Percentiles rank a stretch among this genome's conserved stretches.
Evolutionary conservation across 2,888 invertebrate species (phyloP).

Genomic region (Agonopterix arenella): DNA sequence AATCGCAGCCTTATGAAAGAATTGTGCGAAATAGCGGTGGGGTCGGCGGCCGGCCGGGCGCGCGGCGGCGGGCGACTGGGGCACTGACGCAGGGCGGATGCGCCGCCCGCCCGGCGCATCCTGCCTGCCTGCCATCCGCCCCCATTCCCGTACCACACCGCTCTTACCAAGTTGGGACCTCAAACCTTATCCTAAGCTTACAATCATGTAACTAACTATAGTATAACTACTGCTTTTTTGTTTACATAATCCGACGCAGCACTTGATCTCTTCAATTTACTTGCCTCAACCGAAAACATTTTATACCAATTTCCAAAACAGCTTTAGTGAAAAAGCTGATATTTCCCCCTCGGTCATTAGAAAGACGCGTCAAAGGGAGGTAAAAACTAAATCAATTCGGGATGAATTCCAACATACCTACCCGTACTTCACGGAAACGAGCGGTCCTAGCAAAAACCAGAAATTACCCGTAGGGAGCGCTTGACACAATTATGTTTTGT

Average conservation of each 20-base stretch:
- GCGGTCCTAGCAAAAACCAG: no score
- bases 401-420: no score
- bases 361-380: no score
- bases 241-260: not conserved
- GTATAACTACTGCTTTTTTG: no score
- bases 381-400: no score
- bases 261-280: not conserved
- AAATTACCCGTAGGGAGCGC: no score
- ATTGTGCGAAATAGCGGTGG: slow-evolving; percentile 11
- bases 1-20: not conserved
- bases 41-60: slow-evolving; percentile 64
- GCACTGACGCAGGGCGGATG: slow-evolving; percentile 71
- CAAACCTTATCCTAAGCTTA: slow-evolving; percentile 9
- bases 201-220: not conserved
- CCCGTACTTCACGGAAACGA: no score
- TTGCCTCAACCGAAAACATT: not conserved
- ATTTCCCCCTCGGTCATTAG: no score
- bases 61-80: slow-evolving; percentile 68
- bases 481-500: no score
- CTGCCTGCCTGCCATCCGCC: slow-evolving; percentile 22
- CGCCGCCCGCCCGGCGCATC: slow-evolving; percentile 67
- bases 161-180: slow-evolving; percentile 24
- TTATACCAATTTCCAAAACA: not conserved
- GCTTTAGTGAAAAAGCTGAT: no score
- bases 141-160: not conserved